These are phyloP conservation scores for Patella ulyssiponensis DNA, from an alignment of 2,888 invertebrate genomes.

Conservation along the genomic window DNA sequence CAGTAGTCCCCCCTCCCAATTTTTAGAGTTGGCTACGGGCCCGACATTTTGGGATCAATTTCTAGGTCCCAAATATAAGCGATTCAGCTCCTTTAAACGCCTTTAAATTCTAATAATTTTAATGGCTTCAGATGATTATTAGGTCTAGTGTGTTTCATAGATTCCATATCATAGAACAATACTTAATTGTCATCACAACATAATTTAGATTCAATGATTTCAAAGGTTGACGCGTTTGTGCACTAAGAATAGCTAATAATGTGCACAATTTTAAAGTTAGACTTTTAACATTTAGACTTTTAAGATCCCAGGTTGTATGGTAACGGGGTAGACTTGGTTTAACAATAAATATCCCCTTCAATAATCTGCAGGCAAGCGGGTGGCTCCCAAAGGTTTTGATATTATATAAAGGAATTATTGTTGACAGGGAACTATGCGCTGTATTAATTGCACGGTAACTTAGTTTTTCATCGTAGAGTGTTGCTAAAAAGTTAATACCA, in stretches of 20 bases:
- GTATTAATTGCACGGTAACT: conserved; percentile 30
- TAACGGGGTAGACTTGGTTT: conserved; percentile 8
- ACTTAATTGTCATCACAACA: background rate
- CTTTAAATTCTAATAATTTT: background rate
- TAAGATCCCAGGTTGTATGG: conserved; percentile 12
- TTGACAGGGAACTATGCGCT: conserved; percentile 27
- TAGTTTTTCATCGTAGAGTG: conserved; percentile 21
- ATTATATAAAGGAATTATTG: conserved; percentile 9
- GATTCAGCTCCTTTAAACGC: too few species aligned
- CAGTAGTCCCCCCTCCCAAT: too few species aligned
- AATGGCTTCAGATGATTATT: background rate
- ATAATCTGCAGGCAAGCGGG: background rate
- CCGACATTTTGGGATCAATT: too few species aligned
- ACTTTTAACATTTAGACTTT: conserved; percentile 9
- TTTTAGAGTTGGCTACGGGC: too few species aligned
- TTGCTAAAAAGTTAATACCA: conserved; percentile 30
- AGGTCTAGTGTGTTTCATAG: background rate
- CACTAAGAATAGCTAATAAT: conserved; percentile 11
- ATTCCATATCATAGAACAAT: background rate
- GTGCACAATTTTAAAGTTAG: conserved; percentile 15
- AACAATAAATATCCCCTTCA: conserved; percentile 15
- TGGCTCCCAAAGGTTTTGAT: conserved; percentile 17
- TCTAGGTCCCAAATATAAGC: too few species aligned
- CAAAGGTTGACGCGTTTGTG: background rate
- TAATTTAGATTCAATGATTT: background rate